A percentile compares a stretch with the other conserved stretches of the same genome.
phyloP scores from a whole-genome alignment of 2,888 invertebrate species.

The Lumbricus terrestris region DNA sequence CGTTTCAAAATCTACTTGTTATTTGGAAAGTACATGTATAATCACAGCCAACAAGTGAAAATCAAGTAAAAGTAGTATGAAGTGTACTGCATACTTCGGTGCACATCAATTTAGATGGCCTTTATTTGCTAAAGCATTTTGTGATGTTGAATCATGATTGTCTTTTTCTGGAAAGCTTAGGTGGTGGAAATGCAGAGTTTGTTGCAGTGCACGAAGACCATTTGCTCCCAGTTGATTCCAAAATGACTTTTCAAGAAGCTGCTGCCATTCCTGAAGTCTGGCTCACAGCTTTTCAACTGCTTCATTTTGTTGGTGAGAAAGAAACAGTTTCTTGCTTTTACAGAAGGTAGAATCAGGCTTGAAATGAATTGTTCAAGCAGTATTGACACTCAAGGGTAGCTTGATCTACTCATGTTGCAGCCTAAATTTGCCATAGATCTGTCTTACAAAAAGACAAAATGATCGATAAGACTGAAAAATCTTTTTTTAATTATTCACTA shows the following conservation, averaged over 20 bases:
- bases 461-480: neutral
- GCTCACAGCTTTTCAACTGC: slow-evolving; percentile 59
- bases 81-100: neutral
- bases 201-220: slow-evolving; percentile 51
- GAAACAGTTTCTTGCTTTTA: neutral
- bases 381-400: neutral
- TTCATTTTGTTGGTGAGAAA: slow-evolving; percentile 51
- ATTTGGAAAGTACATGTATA: neutral
- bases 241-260: slow-evolving; percentile 49
- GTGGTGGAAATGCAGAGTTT: slow-evolving; percentile 61
- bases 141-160: too few species aligned
- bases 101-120: neutral
- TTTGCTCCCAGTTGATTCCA: slow-evolving; percentile 48
- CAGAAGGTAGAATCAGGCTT: neutral
- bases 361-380: neutral
- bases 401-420: neutral
- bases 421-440: neutral
- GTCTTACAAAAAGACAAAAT: neutral
- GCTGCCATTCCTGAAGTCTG: slow-evolving; percentile 60
- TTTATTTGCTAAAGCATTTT: neutral
- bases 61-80: neutral
- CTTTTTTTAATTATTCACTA: too few species aligned
- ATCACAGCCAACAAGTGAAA: neutral
- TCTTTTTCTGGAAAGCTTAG: slow-evolving; percentile 37
- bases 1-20: neutral